A percentile compares a stretch with the other conserved stretches of the same genome.
These are phyloP conservation scores for Corbicula japonica DNA, from an alignment of 2,888 invertebrate genomes.

Conservation along the genomic window DNA sequence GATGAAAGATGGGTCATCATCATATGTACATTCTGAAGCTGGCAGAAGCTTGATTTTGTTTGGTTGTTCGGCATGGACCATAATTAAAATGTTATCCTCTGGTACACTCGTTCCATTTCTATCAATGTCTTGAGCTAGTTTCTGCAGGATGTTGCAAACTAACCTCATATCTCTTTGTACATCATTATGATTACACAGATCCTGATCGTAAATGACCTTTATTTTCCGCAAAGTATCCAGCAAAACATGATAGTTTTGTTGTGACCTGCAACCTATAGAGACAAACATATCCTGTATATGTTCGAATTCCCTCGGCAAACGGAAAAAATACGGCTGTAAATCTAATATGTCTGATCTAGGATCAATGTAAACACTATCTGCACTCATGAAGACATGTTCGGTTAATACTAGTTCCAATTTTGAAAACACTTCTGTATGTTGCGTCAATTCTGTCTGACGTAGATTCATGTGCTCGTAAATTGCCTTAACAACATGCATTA, in stretches of 20 bases:
- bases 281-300: slow-evolving; percentile 17
- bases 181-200: too few relatives aligned
- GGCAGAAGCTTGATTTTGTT: neutral
- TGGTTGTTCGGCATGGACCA: too few relatives aligned
- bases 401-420: slow-evolving; percentile 39
- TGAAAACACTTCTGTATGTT: neutral
- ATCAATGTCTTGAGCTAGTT: slow-evolving; percentile 4
- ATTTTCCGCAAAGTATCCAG: neutral
- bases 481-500: slow-evolving; percentile 18
- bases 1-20: slow-evolving; percentile 26
- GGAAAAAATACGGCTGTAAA: slow-evolving; percentile 50
- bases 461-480: slow-evolving; percentile 6
- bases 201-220: too few relatives aligned
- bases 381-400: slow-evolving; percentile 43
- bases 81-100: too few relatives aligned
- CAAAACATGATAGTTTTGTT: neutral
- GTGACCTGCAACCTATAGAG: neutral
- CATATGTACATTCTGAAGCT: slow-evolving; percentile 37
- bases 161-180: slow-evolving; percentile 36
- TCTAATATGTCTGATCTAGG: slow-evolving; percentile 28
- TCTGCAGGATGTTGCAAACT: slow-evolving; percentile 36
- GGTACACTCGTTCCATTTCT: too few relatives aligned
- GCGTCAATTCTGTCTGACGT: neutral
- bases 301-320: slow-evolving; percentile 46
- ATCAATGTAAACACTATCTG: slow-evolving; percentile 29